These are phyloP conservation scores for Actinia tenebrosa DNA, from an alignment of 64 coral and sea anemone species.

Conservation along the genomic window DNA sequence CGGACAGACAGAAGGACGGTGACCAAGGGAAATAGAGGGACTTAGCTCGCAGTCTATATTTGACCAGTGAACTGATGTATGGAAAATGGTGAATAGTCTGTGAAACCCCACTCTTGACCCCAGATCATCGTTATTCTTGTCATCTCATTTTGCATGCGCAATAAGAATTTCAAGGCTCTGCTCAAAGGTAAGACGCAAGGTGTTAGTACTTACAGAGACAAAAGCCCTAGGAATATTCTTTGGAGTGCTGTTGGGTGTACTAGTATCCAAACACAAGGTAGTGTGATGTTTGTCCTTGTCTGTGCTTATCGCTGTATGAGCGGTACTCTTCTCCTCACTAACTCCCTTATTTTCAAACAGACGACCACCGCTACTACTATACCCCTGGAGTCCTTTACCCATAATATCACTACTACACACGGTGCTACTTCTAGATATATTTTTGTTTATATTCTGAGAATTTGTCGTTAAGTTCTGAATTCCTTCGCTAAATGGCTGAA, in stretches of 20 bases:
- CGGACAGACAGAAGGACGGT: too few species aligned
- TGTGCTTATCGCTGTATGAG: not conserved
- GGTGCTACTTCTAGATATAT: not conserved
- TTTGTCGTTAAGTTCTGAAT: not conserved
- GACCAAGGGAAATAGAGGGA: too few species aligned
- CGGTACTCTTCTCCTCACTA: not conserved
- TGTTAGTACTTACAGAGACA: constrained; percentile 11
- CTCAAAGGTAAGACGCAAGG: too few species aligned
- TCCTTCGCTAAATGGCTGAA: not conserved
- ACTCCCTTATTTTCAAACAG: not conserved
- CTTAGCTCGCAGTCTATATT: too few species aligned
- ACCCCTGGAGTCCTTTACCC: not conserved
- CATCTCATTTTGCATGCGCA: too few species aligned
- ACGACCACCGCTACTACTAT: not conserved
- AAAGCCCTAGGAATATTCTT: constrained; percentile 9
- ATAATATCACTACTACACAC: not conserved
- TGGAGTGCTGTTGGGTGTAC: not conserved
- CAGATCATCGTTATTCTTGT: too few species aligned
- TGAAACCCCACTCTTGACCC: too few species aligned
- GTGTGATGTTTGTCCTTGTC: not conserved
- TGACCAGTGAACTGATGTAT: too few species aligned
- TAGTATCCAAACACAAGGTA: not conserved
- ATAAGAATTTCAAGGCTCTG: too few species aligned
- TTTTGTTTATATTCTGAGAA: not conserved
- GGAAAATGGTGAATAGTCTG: too few species aligned